These are phyloP conservation scores for Melanaphis sacchari DNA, from an alignment of 1,140 invertebrate genomes.

Conservation along the genomic window DNA sequence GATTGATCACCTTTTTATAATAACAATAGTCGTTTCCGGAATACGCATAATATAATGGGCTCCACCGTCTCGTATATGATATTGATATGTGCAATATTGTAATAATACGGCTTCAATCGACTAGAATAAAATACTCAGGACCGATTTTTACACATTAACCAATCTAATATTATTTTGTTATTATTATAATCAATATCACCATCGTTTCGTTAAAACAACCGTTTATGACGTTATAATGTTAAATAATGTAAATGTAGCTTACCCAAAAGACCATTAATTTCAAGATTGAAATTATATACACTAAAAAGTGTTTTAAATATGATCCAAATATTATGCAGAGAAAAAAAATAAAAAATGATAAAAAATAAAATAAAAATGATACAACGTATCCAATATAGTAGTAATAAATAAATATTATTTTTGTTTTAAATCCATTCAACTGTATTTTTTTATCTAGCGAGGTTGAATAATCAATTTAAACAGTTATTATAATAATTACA, in stretches of 20 bases:
- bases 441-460: background rate
- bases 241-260: background rate
- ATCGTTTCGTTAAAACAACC: background rate
- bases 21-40: conserved; percentile 22
- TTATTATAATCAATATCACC: background rate
- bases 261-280: background rate
- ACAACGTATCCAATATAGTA: background rate
- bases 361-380: background rate
- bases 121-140: background rate
- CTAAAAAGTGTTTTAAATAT: background rate
- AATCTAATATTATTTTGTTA: background rate
- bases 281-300: background rate
- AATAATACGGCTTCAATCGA: background rate
- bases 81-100: background rate
- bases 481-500: background rate
- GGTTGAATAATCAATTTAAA: background rate
- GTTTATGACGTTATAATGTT: background rate
- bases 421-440: background rate
- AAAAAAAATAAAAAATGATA: background rate
- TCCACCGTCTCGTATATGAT: background rate
- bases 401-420: background rate
- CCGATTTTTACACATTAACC: background rate
- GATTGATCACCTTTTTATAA: background rate
- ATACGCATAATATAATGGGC: background rate
- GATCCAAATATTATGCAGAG: background rate